These are phyloP conservation scores for Alethe castanea DNA, from an alignment of 2,113 vertebrate genomes.

Conservation along the genomic window DNA sequence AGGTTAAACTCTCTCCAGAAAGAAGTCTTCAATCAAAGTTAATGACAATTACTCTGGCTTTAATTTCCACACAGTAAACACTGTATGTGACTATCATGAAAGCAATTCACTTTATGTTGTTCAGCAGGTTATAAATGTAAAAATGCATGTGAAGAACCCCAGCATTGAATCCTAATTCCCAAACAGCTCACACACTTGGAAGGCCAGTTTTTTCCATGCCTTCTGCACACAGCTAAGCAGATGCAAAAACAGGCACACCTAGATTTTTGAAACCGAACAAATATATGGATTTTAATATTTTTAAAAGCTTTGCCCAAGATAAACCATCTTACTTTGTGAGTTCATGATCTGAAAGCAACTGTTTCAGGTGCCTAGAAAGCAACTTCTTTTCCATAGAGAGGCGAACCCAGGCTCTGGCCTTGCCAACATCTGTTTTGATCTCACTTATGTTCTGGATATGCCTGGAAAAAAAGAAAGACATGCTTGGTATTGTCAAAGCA, in stretches of 20 bases:
- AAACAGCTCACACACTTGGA: neutral
- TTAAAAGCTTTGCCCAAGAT: neutral
- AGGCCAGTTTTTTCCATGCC: neutral
- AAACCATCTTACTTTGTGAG: conserved; percentile 88
- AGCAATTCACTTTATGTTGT: neutral
- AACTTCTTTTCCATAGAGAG: conserved; percentile 99
- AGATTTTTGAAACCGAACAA: neutral
- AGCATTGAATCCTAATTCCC: neutral
- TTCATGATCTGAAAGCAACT: conserved; percentile 94
- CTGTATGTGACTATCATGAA: neutral
- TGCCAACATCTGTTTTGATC: conserved; percentile 98
- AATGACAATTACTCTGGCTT: neutral
- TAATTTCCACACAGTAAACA: neutral
- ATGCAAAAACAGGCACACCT: neutral
- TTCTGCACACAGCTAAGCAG: neutral
- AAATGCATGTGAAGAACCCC: neutral
- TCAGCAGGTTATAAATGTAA: neutral
- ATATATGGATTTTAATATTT: neutral
- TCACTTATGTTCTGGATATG: conserved; percentile 98
- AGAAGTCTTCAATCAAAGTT: neutral
- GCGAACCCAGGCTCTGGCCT: conserved; percentile 96
- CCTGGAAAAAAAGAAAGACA: conserved; percentile 57
- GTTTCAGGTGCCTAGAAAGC: conserved; percentile 94
- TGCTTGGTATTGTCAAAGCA: neutral
- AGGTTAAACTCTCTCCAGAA: neutral